Evolutionary conservation across 2,888 invertebrate genomes (phyloP).

Genomic region (Seira ritae): DNA sequence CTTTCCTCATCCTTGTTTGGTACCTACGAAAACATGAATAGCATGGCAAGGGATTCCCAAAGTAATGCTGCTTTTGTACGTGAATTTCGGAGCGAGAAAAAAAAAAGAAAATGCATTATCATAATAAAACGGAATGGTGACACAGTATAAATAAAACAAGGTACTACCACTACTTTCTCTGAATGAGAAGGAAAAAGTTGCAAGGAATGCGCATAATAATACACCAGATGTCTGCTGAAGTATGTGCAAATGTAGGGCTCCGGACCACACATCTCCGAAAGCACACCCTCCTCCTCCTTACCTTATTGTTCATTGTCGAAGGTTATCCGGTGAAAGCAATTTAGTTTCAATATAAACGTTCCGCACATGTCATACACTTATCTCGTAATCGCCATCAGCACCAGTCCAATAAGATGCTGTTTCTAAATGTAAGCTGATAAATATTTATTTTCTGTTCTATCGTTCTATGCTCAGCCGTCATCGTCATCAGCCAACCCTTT

Average conservation of each 20-base stretch:
- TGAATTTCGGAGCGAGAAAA: constrained; percentile 2
- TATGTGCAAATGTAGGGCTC: neutral
- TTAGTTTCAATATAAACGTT: neutral
- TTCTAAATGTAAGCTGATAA: constrained; percentile 6
- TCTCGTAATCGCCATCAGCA: neutral
- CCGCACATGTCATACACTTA: neutral
- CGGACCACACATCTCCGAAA: neutral
- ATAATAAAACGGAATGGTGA: constrained; percentile 49
- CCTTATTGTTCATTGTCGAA: no score
- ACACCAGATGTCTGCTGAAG: no score
- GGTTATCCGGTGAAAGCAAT: neutral
- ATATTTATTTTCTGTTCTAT: constrained; percentile 37
- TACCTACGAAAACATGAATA: neutral
- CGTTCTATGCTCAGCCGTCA: neutral
- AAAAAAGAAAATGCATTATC: constrained; percentile 46
- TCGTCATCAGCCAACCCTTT: no score
- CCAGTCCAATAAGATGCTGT: neutral
- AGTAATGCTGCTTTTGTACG: neutral
- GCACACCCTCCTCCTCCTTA: constrained; percentile 6
- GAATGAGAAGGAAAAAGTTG: constrained; percentile 17
- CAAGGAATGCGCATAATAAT: constrained; percentile 2
- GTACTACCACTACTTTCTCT: neutral
- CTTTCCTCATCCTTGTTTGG: neutral
- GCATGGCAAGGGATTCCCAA: neutral
- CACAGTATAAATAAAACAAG: constrained; percentile 23